A percentile compares a stretch with the other conserved stretches of the same genome.
Conservation (phyloP, 2,888 invertebrate genomes). For the Lochmaea crataegi region DNA sequence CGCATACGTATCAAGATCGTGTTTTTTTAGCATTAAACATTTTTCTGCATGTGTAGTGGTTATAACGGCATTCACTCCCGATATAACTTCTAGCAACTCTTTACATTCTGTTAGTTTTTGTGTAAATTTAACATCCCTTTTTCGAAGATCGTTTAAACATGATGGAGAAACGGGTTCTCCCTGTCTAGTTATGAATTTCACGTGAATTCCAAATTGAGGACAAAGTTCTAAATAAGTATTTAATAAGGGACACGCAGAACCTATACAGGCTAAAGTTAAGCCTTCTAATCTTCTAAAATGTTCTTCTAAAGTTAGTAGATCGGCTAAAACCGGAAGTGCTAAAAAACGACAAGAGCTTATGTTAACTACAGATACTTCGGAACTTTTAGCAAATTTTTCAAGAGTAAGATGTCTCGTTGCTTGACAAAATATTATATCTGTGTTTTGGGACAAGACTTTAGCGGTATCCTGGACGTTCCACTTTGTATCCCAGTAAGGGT, state of each 20-base stretch:
- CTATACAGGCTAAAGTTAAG: slow-evolving; percentile 34
- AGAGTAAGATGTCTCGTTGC: slow-evolving; percentile 29
- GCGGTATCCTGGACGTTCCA: slow-evolving; percentile 29
- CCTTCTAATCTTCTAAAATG: slow-evolving; percentile 36
- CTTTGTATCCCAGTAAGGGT: slow-evolving; percentile 24
- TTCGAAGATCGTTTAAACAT: slow-evolving; percentile 20
- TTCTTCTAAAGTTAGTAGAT: slow-evolving; percentile 33
- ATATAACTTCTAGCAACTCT: slow-evolving; percentile 17
- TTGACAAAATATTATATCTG: slow-evolving; percentile 38
- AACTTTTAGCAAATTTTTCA: slow-evolving; percentile 32
- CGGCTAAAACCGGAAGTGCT: slow-evolving; percentile 30
- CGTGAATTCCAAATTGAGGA: slow-evolving; percentile 31
- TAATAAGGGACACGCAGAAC: slow-evolving; percentile 31
- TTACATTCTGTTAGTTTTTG: slow-evolving; percentile 28
- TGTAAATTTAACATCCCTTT: slow-evolving; percentile 17
- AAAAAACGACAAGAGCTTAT: slow-evolving; percentile 35
- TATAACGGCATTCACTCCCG: slow-evolving; percentile 33
- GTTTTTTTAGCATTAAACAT: slow-evolving; percentile 16
- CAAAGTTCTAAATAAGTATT: slow-evolving; percentile 35
- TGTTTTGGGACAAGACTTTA: slow-evolving; percentile 25
- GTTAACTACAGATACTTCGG: slow-evolving; percentile 34
- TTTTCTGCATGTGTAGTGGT: slow-evolving; percentile 27
- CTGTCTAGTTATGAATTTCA: slow-evolving; percentile 30
- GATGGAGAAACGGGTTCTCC: slow-evolving; percentile 35
- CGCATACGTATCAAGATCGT: slow-evolving; percentile 31